Percentiles rank a stretch among this genome's conserved stretches.
Conservation (phyloP, 1,140 invertebrate species). For the Philopotamus ludificatus region DNA sequence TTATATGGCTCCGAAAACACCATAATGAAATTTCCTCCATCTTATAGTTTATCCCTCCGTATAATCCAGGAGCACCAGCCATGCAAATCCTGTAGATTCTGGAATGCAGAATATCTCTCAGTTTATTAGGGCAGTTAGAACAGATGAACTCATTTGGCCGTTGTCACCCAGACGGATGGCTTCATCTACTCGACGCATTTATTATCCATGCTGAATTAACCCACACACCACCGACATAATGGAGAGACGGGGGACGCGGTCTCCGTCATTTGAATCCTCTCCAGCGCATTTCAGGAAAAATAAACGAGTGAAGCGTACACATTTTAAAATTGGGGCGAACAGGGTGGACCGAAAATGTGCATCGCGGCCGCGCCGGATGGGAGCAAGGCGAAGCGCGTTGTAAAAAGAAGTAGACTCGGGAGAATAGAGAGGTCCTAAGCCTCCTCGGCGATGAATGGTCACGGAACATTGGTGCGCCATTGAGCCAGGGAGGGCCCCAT, state of each 20-base stretch:
- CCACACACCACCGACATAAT: neutral
- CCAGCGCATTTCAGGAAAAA: neutral
- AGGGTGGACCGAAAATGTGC: slow-evolving; percentile 5
- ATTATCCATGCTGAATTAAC: slow-evolving; percentile 32
- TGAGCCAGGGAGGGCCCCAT: slow-evolving; percentile 12
- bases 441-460: slow-evolving; percentile 29
- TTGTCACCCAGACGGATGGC: slow-evolving; percentile 29
- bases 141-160: slow-evolving; percentile 32
- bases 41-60: too few species aligned
- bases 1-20: too few species aligned
- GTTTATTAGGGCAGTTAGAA: slow-evolving; percentile 17
- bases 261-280: too few species aligned
- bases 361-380: neutral
- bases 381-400: neutral
- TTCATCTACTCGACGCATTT: slow-evolving; percentile 20
- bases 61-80: too few species aligned
- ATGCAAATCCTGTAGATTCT: neutral
- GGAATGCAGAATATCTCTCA: neutral
- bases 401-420: neutral
- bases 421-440: slow-evolving; percentile 18
- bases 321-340: neutral
- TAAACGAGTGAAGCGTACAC: neutral
- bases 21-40: too few species aligned
- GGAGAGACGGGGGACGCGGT: neutral
- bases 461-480: slow-evolving; percentile 29